Base-by-base conservation (phyloP, 2,888 invertebrate genomes). In the Atrina japonica region DNA sequence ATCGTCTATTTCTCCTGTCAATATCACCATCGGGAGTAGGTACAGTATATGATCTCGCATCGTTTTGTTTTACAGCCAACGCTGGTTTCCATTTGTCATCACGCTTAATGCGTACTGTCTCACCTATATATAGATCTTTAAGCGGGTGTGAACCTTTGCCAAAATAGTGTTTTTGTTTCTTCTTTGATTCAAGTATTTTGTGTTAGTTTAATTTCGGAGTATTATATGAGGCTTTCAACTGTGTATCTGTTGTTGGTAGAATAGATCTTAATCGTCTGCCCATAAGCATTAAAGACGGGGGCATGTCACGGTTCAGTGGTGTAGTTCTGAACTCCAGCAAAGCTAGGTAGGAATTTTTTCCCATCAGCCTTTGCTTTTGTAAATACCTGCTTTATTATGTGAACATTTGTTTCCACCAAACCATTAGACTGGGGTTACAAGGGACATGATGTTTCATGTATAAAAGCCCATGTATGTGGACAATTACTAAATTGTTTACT, bases 361-460 rank as follows among this genome's bases (percentile, higher is more conserved):
- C 66, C 52, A 59, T 59, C 59, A 16, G 53, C 60, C 29, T 66
- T 67, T 0, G 70, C 47, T 30, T 76, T 78, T 11, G 16, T 61
- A 18, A 80, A 50, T 0, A 83, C 25, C 9, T 40, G 30, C 49
- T 83, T 81, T 0, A 70, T 58, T 1, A 56, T 77, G 45, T 79
- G 70, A 1, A 83, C 81, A 11, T 58, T 66, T 27, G 45, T 61
- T 41, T 81, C 81, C 6, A 75, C 79, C 9, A 78, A 59, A 11
- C 82, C 76, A 64, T 81, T 83, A 11, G 69, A 66, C 45, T 78
- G 66, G 16, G 76, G 74, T 49, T 72, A 77, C 9, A 50, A 16
- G 0, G 75, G 76, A 25, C 66, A 70, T 14, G 70, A 71, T 21
- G 77, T 77, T 5, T 68, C 23, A 5, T 78, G 78, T 3, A 56